These are phyloP conservation scores for Spinibarbus caldwelli DNA, from an alignment of 2,797 vertebrate genomes.

Conservation along the genomic window DNA sequence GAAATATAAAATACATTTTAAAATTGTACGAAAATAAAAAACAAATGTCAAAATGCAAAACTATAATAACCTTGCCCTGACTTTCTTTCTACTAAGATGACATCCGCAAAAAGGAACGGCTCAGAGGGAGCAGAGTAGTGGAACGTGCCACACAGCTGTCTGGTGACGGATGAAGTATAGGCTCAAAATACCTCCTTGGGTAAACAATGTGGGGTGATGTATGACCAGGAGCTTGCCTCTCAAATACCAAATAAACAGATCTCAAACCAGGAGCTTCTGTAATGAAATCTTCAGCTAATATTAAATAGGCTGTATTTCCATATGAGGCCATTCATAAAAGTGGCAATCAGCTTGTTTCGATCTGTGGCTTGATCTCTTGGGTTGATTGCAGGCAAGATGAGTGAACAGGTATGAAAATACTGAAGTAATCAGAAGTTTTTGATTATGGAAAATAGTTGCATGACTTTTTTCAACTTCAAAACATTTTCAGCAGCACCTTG, in stretches of 20 bases:
- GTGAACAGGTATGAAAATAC: not conserved
- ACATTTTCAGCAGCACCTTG: not conserved
- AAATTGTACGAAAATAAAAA: not conserved
- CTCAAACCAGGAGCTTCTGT: constrained; percentile 20
- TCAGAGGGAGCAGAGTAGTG: not conserved
- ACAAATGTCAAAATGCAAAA: not conserved
- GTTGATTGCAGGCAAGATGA: not conserved
- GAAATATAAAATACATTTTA: not conserved
- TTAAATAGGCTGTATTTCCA: constrained; percentile 39
- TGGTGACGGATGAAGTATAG: constrained; percentile 20
- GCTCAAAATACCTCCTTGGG: constrained; percentile 14
- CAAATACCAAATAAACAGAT: constrained; percentile 48
- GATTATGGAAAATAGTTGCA: not conserved
- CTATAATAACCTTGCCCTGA: not conserved
- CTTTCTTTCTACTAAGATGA: not conserved
- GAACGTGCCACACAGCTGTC: constrained; percentile 33
- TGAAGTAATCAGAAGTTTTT: no score
- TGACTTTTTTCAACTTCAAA: not conserved
- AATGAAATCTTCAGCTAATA: constrained; percentile 33
- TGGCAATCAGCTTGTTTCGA: constrained; percentile 6
- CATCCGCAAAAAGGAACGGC: not conserved
- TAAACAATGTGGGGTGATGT: constrained; percentile 50
- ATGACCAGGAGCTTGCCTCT: constrained; percentile 12
- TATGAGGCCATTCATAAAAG: constrained; percentile 21
- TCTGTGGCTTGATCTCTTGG: not conserved